Evolutionary conservation across 2,113 vertebrate species (phyloP).

Genomic region (Brachypodius melanocephalos): DNA sequence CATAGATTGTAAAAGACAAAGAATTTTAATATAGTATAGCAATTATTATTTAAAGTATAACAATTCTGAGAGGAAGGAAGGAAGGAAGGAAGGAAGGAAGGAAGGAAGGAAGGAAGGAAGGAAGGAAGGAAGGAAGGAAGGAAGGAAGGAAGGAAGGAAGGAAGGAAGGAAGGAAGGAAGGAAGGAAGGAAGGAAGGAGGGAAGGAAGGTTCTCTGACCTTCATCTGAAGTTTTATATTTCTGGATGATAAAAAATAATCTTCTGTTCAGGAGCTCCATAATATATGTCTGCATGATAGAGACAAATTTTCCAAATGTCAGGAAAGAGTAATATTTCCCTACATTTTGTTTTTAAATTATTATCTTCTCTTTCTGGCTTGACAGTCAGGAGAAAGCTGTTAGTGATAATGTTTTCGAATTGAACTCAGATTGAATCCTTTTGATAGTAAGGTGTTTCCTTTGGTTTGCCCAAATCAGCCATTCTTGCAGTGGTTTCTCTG

Average conservation of each 20-base stretch:
- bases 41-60: no score
- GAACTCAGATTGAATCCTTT: neutral
- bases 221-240: neutral
- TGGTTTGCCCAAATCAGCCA: neutral
- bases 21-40: neutral
- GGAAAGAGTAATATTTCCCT: neutral
- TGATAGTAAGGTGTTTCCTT: neutral
- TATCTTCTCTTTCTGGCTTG: neutral
- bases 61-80: neutral
- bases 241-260: neutral
- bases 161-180: no score
- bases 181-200: neutral
- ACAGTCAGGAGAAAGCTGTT: neutral
- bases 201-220: neutral
- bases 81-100: neutral
- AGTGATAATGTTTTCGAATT: neutral
- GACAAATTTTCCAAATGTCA: neutral
- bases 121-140: no score
- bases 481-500: neutral
- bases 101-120: neutral
- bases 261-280: neutral
- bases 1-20: neutral
- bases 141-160: neutral
- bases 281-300: neutral
- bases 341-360: neutral